Percentiles rank a stretch among this genome's conserved stretches.
Evolutionary conservation across 35 echinoderm and acorn worm genomes (phyloP).

Genomic region (Nesometra sesokonis): DNA sequence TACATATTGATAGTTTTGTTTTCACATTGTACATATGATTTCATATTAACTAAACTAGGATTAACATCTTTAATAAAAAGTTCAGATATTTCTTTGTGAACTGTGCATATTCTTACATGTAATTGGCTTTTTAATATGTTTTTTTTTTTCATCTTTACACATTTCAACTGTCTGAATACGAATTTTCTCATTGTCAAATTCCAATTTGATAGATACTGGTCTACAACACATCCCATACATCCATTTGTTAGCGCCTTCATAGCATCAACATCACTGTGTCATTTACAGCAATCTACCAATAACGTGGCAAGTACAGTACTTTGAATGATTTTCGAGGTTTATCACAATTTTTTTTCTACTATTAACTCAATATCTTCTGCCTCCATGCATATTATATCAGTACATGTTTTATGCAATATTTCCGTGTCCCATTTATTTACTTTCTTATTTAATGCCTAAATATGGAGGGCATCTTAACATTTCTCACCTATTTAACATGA

Average conservation of each 20-base stretch:
- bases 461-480: constrained; percentile 34
- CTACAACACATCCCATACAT: constrained; percentile 8
- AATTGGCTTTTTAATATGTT: too few species aligned
- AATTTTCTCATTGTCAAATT: constrained; percentile 20
- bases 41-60: too few species aligned
- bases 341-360: background rate
- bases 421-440: constrained; percentile 30
- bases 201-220: background rate
- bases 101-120: too few species aligned
- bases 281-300: constrained; percentile 17
- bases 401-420: constrained; percentile 20
- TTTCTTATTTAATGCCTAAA: constrained; percentile 33
- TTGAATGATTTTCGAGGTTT: background rate
- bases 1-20: too few species aligned
- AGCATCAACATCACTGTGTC: constrained; percentile 32
- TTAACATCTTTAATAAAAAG: too few species aligned
- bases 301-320: constrained; percentile 5
- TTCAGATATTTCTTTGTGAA: too few species aligned
- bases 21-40: too few species aligned
- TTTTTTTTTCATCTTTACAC: too few species aligned
- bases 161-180: constrained; percentile 10
- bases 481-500: constrained; percentile 8
- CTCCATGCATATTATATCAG: constrained; percentile 10
- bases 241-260: constrained; percentile 29
- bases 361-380: constrained; percentile 17